Conservation (phyloP, 2,888 invertebrate species). For the Megaustenia siamemsis region DNA sequence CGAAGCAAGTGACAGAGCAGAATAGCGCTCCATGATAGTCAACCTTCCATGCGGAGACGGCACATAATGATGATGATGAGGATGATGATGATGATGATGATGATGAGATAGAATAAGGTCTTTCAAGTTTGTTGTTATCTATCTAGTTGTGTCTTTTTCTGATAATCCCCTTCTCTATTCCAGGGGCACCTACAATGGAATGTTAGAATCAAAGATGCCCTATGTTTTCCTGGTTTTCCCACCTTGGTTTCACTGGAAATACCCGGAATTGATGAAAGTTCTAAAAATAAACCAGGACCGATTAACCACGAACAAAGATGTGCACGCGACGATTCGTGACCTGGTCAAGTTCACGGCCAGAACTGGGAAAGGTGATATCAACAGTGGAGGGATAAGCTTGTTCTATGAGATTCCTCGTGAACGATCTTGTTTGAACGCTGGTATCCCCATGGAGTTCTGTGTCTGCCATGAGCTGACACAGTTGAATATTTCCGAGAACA, state of each 20-base stretch:
- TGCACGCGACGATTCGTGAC: slow-evolving; percentile 89
- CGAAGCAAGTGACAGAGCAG: too few species aligned
- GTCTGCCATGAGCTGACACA: slow-evolving; percentile 84
- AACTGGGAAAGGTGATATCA: slow-evolving; percentile 40
- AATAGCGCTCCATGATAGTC: too few species aligned
- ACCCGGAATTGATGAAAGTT: slow-evolving; percentile 84
- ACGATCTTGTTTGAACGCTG: slow-evolving; percentile 91
- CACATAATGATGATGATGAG: too few species aligned
- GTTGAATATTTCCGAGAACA: not conserved
- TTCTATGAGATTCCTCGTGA: slow-evolving; percentile 82
- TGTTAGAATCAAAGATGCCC: slow-evolving; percentile 93
- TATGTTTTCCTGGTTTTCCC: slow-evolving; percentile 89
- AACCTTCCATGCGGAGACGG: too few species aligned
- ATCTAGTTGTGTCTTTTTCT: too few species aligned
- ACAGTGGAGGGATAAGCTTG: slow-evolving; percentile 72
- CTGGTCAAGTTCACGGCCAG: slow-evolving; percentile 82
- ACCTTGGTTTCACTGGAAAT: slow-evolving; percentile 70
- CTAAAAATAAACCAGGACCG: slow-evolving; percentile 84
- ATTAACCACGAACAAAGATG: slow-evolving; percentile 92
- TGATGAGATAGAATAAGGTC: too few species aligned
- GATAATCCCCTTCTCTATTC: too few species aligned
- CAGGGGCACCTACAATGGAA: slow-evolving; percentile 82
- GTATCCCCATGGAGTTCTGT: slow-evolving; percentile 96
- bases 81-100: too few species aligned
- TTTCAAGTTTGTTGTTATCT: too few species aligned